Evolutionary conservation across 2,888 invertebrate species (phyloP).

Genomic region (Epiblema foenella): DNA sequence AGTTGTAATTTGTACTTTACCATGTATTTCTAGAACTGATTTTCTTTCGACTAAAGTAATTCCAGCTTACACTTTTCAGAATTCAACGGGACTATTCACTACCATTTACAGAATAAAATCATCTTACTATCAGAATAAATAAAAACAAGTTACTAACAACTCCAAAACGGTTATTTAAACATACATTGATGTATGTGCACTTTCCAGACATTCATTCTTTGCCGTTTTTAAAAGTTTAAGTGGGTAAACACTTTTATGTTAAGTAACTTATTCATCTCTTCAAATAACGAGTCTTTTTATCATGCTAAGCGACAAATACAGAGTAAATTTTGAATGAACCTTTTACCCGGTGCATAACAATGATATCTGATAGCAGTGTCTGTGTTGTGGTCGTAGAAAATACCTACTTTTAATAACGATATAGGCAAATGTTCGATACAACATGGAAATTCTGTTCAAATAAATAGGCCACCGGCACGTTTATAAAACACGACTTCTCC

Average conservation of each 20-base stretch:
- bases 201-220: slow-evolving; percentile 20
- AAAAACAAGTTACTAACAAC: background rate
- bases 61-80: no score
- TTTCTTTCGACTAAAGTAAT: no score
- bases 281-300: no score
- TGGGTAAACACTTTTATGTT: background rate
- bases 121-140: background rate
- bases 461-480: slow-evolving; percentile 34
- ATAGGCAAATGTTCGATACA: background rate
- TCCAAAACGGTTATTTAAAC: background rate
- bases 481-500: slow-evolving; percentile 42
- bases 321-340: background rate
- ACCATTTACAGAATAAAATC: background rate
- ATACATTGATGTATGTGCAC: no score
- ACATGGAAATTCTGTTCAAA: slow-evolving; percentile 25
- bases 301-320: no score
- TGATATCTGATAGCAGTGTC: background rate
- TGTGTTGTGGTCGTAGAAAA: background rate
- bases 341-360: background rate
- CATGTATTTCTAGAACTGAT: no score
- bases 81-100: background rate
- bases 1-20: no score
- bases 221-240: slow-evolving; percentile 2
- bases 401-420: background rate
- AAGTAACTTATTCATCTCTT: no score